These are phyloP conservation scores for Aplysia californica DNA, from an alignment of 1,140 invertebrate species.

Conservation along the genomic window DNA sequence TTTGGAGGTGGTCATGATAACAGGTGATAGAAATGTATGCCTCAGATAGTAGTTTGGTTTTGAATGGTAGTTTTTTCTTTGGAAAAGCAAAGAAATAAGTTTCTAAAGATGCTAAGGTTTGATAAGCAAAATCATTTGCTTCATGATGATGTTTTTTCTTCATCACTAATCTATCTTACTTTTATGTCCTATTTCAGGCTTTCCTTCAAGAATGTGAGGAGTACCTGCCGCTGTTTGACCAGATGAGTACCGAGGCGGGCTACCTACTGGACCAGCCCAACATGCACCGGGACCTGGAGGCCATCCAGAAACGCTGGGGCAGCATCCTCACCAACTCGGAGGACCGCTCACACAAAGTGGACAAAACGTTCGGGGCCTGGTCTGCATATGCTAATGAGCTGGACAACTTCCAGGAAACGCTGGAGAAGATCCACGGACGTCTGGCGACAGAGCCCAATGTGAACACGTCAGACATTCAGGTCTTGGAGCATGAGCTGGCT, in stretches of 20 bases:
- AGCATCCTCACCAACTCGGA: slow-evolving; percentile 52
- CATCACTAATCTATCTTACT: too few relatives aligned
- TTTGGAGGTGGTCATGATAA: not conserved
- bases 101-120: too few relatives aligned
- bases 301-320: slow-evolving; percentile 67
- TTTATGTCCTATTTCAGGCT: slow-evolving; percentile 41
- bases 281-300: slow-evolving; percentile 63
- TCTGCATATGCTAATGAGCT: slow-evolving; percentile 50
- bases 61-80: not conserved
- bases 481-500: slow-evolving; percentile 61
- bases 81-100: too few relatives aligned
- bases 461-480: slow-evolving; percentile 56
- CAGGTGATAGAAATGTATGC: not conserved
- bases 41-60: not conserved
- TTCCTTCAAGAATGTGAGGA: slow-evolving; percentile 82
- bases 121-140: too few relatives aligned
- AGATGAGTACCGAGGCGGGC: slow-evolving; percentile 59
- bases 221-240: slow-evolving; percentile 71
- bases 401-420: slow-evolving; percentile 53
- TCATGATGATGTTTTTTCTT: too few relatives aligned
- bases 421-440: slow-evolving; percentile 54
- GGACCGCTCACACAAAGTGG: slow-evolving; percentile 54
- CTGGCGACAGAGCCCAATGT: slow-evolving; percentile 55
- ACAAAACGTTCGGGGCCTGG: slow-evolving; percentile 59
- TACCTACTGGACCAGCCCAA: slow-evolving; percentile 71